These are phyloP conservation scores for Dusona sp. DNA, from an alignment of 2,888 invertebrate genomes.

Conservation along the genomic window DNA sequence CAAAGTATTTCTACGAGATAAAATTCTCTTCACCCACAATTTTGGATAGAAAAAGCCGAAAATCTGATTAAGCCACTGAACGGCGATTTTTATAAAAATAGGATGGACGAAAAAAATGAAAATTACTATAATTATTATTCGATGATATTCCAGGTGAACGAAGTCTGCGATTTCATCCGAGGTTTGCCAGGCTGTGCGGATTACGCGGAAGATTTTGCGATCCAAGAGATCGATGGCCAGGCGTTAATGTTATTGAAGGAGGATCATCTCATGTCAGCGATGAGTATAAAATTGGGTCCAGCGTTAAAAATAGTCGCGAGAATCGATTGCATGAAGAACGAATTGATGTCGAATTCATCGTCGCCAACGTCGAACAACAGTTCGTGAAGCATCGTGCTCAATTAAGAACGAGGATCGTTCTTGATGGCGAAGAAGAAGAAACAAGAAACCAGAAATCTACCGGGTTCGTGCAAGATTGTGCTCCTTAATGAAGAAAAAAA, in stretches of 20 bases:
- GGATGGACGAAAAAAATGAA: no score
- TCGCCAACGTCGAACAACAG: conserved; percentile 75
- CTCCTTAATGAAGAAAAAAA: conserved; percentile 49
- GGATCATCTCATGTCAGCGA: conserved; percentile 97
- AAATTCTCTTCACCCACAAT: no score
- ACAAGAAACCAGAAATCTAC: conserved; percentile 7
- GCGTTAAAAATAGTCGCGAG: conserved; percentile 97
- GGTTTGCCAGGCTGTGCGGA: conserved; percentile 95
- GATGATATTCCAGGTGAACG: conserved; percentile 88
- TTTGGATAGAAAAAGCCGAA: no score
- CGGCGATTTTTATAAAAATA: no score
- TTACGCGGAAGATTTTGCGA: conserved; percentile 97
- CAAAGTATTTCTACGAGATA: no score
- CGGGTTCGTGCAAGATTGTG: conserved; percentile 77
- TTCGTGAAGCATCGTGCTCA: conserved; percentile 57
- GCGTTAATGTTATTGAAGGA: conserved; percentile 96
- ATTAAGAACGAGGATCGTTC: conserved; percentile 6
- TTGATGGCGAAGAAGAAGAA: not conserved
- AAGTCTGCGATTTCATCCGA: conserved; percentile 95
- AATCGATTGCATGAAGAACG: conserved; percentile 93
- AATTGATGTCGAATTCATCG: conserved; percentile 81
- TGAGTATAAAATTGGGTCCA: conserved; percentile 98
- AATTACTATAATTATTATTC: not conserved
- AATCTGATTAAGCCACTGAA: no score
- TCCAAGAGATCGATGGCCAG: conserved; percentile 98